These are phyloP conservation scores for Tetramorium parvispinum DNA, from an alignment of 1,140 invertebrate genomes.

Conservation along the genomic window DNA sequence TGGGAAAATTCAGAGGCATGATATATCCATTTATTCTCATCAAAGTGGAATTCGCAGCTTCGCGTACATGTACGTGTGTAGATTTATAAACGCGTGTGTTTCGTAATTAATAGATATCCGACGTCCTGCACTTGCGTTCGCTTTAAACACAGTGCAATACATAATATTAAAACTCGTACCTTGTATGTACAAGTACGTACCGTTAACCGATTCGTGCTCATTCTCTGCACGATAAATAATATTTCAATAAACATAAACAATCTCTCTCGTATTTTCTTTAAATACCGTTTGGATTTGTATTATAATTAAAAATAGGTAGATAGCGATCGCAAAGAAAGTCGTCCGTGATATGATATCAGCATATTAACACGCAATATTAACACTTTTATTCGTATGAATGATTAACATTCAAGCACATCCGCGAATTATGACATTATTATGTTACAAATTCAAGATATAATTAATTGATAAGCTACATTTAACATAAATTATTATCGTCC, in stretches of 20 bases:
- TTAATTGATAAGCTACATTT: conserved; percentile 13
- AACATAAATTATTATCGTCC: not conserved
- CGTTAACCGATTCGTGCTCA: conserved; percentile 10
- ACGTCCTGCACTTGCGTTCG: not conserved
- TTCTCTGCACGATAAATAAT: not conserved
- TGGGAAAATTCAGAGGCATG: conserved; percentile 29
- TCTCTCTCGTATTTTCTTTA: not conserved
- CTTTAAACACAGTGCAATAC: conserved; percentile 12
- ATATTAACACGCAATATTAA: not conserved
- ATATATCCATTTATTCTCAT: conserved; percentile 47
- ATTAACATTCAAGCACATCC: conserved; percentile 12
- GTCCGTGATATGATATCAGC: not conserved
- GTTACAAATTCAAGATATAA: conserved; percentile 28
- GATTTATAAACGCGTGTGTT: conserved; percentile 5
- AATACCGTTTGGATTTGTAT: not conserved
- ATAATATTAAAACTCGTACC: conserved; percentile 17
- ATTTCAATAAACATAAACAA: conserved; percentile 15
- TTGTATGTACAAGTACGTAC: not conserved
- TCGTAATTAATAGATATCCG: conserved; percentile 39
- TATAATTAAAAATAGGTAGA: not conserved
- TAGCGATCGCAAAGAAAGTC: not conserved
- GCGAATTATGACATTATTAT: conserved; percentile 27
- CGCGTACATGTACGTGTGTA: not conserved
- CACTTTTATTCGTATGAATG: not conserved
- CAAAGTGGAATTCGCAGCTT: conserved; percentile 8